These are phyloP conservation scores for Eriosoma lanigerum DNA, from an alignment of 1,140 invertebrate species.

Conservation along the genomic window DNA sequence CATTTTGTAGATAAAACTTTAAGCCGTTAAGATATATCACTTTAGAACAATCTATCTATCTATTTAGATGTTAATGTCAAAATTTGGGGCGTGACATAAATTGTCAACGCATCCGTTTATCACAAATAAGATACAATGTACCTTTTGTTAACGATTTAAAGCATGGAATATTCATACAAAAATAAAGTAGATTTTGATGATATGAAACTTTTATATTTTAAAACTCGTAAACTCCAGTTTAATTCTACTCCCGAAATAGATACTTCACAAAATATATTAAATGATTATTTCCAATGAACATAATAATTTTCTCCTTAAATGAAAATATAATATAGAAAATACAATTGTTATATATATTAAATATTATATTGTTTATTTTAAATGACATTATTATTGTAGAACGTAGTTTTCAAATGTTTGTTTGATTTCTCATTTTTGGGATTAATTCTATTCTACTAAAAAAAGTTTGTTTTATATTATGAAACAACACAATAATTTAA, in stretches of 20 bases:
- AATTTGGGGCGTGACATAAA: neutral
- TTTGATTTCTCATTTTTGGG: no score
- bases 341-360: no score
- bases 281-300: no score
- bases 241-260: no score
- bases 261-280: no score
- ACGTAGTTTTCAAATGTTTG: neutral
- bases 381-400: neutral
- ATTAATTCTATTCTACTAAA: no score
- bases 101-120: neutral
- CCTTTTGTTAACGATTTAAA: neutral
- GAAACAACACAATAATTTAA: neutral
- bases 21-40: neutral
- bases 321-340: no score
- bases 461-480: neutral
- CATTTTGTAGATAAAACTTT: conserved; percentile 16
- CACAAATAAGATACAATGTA: neutral
- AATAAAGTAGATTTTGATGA: neutral
- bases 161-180: neutral
- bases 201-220: no score
- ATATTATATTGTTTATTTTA: neutral
- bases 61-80: neutral
- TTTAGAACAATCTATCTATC: no score
- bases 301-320: no score
- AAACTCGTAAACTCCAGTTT: no score